These are phyloP conservation scores for Hipposideros armiger DNA, from an alignment of 2,113 vertebrate species.

Conservation along the genomic window DNA sequence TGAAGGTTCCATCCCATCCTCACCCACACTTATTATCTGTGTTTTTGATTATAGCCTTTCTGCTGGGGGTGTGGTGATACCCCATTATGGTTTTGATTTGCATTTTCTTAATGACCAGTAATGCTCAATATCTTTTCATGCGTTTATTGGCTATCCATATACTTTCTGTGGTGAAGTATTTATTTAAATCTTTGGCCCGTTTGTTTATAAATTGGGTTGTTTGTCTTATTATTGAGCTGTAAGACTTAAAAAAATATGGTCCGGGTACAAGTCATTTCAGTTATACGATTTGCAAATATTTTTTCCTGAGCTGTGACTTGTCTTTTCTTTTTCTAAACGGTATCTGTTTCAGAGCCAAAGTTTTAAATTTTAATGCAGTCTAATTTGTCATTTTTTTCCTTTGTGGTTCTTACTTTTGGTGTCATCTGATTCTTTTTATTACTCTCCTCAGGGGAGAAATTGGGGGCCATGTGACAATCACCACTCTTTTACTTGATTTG, in stretches of 20 bases:
- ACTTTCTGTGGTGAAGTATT: not conserved
- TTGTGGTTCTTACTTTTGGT: not conserved
- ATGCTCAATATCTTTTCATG: not conserved
- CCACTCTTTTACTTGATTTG: not conserved
- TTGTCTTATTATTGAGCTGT: not conserved
- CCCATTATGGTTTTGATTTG: not conserved
- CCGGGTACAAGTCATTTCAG: not conserved
- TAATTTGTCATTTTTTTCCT: not conserved
- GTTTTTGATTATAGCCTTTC: not conserved
- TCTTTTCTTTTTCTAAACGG: constrained; percentile 41
- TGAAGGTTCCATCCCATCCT: not conserved
- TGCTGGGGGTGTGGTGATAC: not conserved
- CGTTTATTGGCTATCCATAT: not conserved
- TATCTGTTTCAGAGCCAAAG: not conserved
- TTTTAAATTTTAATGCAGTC: constrained; percentile 40
- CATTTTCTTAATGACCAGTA: not conserved
- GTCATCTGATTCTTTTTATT: constrained; percentile 12
- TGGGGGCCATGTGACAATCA: not conserved
- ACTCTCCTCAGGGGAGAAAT: not conserved
- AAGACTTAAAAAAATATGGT: not conserved
- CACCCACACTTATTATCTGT: not conserved
- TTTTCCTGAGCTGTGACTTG: not conserved
- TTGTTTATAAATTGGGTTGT: constrained; percentile 26
- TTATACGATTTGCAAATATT: not conserved
- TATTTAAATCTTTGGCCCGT: not conserved